These are phyloP conservation scores for Drosophila persimilis DNA, from an alignment of 1,140 invertebrate species.

Conservation along the genomic window DNA sequence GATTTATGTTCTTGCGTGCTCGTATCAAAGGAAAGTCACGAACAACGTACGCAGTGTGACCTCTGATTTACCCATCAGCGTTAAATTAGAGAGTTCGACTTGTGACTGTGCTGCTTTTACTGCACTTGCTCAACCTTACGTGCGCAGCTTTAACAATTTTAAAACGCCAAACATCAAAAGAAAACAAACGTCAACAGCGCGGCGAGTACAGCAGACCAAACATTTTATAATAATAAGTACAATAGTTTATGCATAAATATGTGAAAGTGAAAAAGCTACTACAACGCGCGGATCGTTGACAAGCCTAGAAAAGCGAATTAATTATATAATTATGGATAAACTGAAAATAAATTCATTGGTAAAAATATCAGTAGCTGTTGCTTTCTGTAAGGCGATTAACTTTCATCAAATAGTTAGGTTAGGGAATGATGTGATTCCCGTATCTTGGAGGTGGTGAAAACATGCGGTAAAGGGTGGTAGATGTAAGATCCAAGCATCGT, in stretches of 20 bases:
- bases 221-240: constrained; percentile 50
- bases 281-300: constrained; percentile 25
- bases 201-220: constrained; percentile 27
- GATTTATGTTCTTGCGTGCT: too few species aligned
- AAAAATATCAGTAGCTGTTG: too few species aligned
- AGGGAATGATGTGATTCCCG: too few species aligned
- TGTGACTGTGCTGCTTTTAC: neutral
- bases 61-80: too few species aligned
- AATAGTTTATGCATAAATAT: constrained; percentile 31
- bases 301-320: constrained; percentile 55
- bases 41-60: too few species aligned
- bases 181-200: constrained; percentile 43
- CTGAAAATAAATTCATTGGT: constrained; percentile 11
- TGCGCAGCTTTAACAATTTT: constrained; percentile 37
- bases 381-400: too few species aligned
- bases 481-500: too few species aligned
- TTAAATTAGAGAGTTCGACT: too few species aligned
- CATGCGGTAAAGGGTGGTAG: too few species aligned
- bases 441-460: too few species aligned
- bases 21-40: too few species aligned
- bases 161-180: constrained; percentile 14
- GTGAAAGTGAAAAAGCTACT: constrained; percentile 57
- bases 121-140: constrained; percentile 50
- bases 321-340: constrained; percentile 62
- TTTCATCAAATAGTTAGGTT: too few species aligned